Percentiles rank a stretch among this genome's conserved stretches.
Evolutionary conservation across 2,113 vertebrate species (phyloP).

Genomic region (Elachura formosa): DNA sequence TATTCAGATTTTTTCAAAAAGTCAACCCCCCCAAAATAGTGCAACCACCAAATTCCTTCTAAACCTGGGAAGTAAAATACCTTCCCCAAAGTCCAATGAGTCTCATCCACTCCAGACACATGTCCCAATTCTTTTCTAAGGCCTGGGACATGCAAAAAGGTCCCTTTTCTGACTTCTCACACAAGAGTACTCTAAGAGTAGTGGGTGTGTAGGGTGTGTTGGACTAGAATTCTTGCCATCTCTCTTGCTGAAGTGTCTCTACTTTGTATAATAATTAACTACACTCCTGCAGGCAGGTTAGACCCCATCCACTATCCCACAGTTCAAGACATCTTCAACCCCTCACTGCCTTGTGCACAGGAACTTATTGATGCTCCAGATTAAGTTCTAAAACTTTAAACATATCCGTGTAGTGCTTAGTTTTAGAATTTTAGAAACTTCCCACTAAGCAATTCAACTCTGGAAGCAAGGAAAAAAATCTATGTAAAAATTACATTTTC

Average conservation of each 20-base stretch:
- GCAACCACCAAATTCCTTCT: background rate
- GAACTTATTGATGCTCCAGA: background rate
- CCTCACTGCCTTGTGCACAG: background rate
- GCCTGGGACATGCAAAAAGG: background rate
- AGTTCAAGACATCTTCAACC: background rate
- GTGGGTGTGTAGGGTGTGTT: too few relatives aligned
- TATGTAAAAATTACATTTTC: background rate
- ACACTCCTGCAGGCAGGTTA: fast-evolving
- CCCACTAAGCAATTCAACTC: background rate
- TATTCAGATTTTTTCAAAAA: background rate
- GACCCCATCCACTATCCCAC: background rate
- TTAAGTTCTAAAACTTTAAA: background rate
- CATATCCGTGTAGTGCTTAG: background rate
- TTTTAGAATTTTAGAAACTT: background rate
- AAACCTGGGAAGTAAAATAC: background rate
- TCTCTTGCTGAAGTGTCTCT: background rate
- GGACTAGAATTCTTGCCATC: background rate
- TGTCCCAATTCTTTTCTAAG: background rate
- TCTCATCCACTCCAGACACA: background rate
- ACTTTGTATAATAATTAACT: background rate
- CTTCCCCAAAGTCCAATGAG: background rate
- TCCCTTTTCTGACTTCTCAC: background rate
- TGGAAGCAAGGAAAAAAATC: background rate
- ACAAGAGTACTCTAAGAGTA: background rate
- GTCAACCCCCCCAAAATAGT: fast-evolving